phyloP scores from a whole-genome alignment of 2,797 vertebrate genomes.

The Enteromius viviparus region DNA sequence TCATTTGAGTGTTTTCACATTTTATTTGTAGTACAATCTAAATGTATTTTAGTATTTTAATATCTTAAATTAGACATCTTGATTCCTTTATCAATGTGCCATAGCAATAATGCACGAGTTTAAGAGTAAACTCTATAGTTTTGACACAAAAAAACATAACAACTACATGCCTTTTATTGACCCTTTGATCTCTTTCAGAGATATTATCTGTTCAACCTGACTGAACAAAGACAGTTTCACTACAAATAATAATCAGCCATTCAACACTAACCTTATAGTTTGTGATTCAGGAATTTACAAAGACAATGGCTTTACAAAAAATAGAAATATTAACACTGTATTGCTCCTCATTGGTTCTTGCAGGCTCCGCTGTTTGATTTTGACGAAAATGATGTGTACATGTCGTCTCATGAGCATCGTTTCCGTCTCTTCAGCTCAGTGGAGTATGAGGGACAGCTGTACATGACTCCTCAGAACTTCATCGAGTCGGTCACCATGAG shows the following conservation, averaged over 20 bases:
- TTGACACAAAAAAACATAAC: background rate
- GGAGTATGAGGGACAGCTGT: constrained; percentile 94
- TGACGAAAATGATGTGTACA: constrained; percentile 89
- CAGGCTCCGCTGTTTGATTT: constrained; percentile 78
- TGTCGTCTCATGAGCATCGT: constrained; percentile 91
- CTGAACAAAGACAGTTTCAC: background rate
- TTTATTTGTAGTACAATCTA: constrained; percentile 9
- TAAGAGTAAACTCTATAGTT: background rate
- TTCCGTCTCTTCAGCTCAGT: constrained; percentile 93
- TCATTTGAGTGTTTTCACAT: background rate
- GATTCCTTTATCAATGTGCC: background rate
- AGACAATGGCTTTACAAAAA: background rate
- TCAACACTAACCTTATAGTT: background rate
- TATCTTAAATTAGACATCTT: background rate
- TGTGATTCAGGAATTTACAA: background rate
- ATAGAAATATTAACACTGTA: background rate
- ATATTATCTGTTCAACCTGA: background rate
- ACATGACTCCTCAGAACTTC: constrained; percentile 97
- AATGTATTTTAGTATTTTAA: background rate
- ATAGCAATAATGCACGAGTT: background rate
- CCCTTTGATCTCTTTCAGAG: background rate
- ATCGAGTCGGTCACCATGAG: constrained; percentile 94
- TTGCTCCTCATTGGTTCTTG: constrained; percentile 30
- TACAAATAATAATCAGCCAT: background rate
- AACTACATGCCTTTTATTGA: background rate